Base-by-base conservation (phyloP, 2,113 vertebrate species). In the Lepus americanus region DNA sequence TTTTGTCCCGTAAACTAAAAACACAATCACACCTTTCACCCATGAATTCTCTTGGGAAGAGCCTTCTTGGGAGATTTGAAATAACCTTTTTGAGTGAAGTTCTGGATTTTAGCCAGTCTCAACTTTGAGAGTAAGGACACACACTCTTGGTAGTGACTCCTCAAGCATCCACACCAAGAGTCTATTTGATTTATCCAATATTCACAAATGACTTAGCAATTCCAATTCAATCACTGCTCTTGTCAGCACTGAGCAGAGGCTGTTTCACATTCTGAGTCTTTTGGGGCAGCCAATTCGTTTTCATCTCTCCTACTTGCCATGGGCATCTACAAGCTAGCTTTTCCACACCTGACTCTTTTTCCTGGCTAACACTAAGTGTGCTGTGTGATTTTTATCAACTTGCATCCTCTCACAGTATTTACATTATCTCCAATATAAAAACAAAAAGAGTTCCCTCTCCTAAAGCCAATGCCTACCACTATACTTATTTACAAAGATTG, bases 131-230 rank as follows among this genome's bases (percentile, higher is more conserved):
- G 87, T 95, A 93, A 97, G 96, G 44, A 88, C 76, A 1, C 4
- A 44, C 61, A 36, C 8, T 94, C 95, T 97, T 98, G 97, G 96
- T 95, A 96, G 76, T 93, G 85, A 27, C 93, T 59, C 64, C 79
- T 81, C 73, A 59, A 95, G 87, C 39, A 93, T 9, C 94, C 93
- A 94, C 97, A 94, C 88, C 95, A 96, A 96, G 94, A 96, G 84
- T 27, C 90, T 97, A 83, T 96, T 98, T 96, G 61, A 79, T 51
- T 97, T 98, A 97, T 97, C 97, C 91, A 5, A 36, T 73, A 89
- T 95, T 97, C 90, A n/a, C 39, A 95, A 95, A 44, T 90, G 94
- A 95, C 95, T 97, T 94, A 97, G 67, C 80, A 97, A 96, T 90
- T 95, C 93, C 92, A 97, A 95, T 96, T 97, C 93, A 95, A 93